Evolutionary conservation across 1,140 invertebrate species (phyloP), one percentile per base, ranked within the genome.

Genomic region (Apis florea): DNA sequence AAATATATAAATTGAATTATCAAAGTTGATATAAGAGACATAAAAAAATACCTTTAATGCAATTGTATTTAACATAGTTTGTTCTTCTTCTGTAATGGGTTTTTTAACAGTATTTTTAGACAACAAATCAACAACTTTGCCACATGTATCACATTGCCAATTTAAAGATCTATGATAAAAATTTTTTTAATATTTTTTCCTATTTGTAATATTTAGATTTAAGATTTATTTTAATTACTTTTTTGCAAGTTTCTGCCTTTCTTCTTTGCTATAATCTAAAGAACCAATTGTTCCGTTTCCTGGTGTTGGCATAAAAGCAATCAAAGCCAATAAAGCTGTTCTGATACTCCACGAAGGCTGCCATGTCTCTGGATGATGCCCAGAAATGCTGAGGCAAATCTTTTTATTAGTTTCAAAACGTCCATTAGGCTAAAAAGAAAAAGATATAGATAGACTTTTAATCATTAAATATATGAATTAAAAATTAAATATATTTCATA

Each of bases 351-450:
- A 99, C 21, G 97, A 98, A 66, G 98, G 98, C 89, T 98, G 97
- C 98, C 98, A 99, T 21, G 97, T 98, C 93, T 99, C 98, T 21
- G 98, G 98, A 94, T 99, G 98, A 94, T 99, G 96, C n/a, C 98
- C 98, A 86, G 98, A 99, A 88, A 99, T 99, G 85, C 97, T 98
- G 63, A 99, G 94, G 93, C 98, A 99, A 90, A 99, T 99, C 93
- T 99, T 99, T 92, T 98, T 98, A 89, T 98, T 97, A 4, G 96
- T 95, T 94, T 99, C 98, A 95, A 99, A 99, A 83, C 98, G 95
- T 66, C 98, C 98, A 95, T 98, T 99, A 47, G 98, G 98, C 97
- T 98, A 93, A 90, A 78, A 31, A 21, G 6, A 66, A 63, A 40
- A 11, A 64, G 13, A 66, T 54, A 59, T 21, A 8, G 15, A 19